phyloP scores from a whole-genome alignment of 1,140 invertebrate genomes.

The Leptinotarsa texana region DNA sequence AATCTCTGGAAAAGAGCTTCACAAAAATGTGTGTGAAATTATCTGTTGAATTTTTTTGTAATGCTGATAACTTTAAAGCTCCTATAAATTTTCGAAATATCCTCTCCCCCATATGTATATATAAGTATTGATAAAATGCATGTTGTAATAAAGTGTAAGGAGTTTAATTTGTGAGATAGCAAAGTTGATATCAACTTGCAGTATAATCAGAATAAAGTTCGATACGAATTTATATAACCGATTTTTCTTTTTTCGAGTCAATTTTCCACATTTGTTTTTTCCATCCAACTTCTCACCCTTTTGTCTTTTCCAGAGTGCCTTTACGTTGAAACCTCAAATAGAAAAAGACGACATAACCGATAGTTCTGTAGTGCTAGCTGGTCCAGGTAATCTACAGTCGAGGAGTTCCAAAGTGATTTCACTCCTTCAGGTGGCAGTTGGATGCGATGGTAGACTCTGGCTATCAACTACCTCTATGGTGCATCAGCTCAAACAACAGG shows the following conservation, averaged over 20 bases:
- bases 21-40: no score
- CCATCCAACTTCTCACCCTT: not conserved
- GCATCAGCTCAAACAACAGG: slow-evolving; percentile 62
- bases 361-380: slow-evolving; percentile 61
- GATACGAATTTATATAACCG: no score
- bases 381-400: slow-evolving; percentile 62
- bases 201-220: no score
- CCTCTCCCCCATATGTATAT: not conserved
- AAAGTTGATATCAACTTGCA: no score
- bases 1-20: no score
- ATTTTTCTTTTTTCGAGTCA: no score
- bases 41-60: no score
- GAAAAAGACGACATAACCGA: slow-evolving; percentile 48
- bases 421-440: slow-evolving; percentile 60
- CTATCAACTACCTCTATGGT: slow-evolving; percentile 58
- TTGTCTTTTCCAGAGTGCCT: slow-evolving; percentile 55
- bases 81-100: no score
- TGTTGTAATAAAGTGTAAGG: not conserved
- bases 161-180: no score
- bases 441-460: slow-evolving; percentile 67
- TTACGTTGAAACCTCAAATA: slow-evolving; percentile 55
- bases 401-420: slow-evolving; percentile 58
- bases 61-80: no score
- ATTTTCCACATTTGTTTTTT: not conserved
- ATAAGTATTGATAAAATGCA: not conserved